Conservation (phyloP, 2,113 vertebrate species). For the Damaliscus lunatus region DNA sequence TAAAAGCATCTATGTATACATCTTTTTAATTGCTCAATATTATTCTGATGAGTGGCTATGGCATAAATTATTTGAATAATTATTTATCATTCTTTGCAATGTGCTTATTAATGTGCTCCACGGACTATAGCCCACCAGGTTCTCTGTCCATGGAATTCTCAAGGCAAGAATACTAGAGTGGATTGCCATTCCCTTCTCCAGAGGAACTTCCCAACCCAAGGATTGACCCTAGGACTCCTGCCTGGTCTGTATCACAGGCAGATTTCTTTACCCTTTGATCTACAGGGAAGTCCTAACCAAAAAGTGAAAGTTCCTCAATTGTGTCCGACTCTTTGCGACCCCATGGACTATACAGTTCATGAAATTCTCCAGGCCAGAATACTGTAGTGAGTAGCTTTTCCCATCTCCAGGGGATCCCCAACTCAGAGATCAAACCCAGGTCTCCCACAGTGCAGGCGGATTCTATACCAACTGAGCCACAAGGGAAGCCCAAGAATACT, state of each 20-base stretch:
- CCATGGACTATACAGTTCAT: not conserved
- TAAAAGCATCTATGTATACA: not conserved
- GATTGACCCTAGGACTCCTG: not conserved
- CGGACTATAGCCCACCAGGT: accelerated
- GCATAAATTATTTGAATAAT: not conserved
- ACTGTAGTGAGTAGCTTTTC: not conserved
- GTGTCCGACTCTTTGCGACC: accelerated
- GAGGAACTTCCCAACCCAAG: not conserved
- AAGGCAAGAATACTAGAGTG: not conserved
- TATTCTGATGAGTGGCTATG: not conserved
- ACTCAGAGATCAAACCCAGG: not conserved
- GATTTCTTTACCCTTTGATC: not conserved
- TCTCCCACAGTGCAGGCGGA: not conserved
- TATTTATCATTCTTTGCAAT: not conserved
- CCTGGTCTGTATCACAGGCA: not conserved
- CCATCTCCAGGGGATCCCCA: not conserved
- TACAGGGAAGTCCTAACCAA: not conserved
- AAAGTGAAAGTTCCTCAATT: not conserved
- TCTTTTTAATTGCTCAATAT: not conserved
- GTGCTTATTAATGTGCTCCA: not conserved
- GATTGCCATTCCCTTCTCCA: not conserved
- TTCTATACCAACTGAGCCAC: not conserved
- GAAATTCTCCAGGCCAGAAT: not conserved
- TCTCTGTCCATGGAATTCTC: not conserved
- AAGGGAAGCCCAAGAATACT: not conserved